phyloP scores from a whole-genome alignment of 2,113 vertebrate genomes.

The Girardinichthys multiradiatus region DNA sequence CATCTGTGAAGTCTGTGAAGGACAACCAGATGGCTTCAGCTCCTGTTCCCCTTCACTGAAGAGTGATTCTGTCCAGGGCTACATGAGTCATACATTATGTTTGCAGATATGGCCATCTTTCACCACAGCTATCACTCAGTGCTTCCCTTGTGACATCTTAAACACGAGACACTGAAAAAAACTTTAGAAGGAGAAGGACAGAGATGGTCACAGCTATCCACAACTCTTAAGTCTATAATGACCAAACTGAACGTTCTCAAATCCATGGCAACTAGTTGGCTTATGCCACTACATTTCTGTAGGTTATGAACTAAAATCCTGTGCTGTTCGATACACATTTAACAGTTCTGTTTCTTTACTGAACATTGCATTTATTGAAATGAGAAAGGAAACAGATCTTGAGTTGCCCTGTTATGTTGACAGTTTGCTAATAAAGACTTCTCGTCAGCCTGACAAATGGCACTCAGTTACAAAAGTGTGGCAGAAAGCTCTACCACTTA shows the following conservation, averaged over 20 bases:
- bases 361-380: background rate
- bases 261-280: background rate
- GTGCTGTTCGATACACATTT: background rate
- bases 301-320: background rate
- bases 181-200: background rate
- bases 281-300: no score
- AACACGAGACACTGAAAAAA: background rate
- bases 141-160: background rate
- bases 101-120: background rate
- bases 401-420: background rate
- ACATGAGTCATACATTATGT: background rate
- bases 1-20: constrained; percentile 18
- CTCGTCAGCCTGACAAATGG: no score
- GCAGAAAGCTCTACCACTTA: no score
- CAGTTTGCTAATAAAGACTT: no score
- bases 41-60: background rate
- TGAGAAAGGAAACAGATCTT: background rate
- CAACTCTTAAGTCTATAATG: background rate
- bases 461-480: no score
- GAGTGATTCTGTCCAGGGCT: constrained; percentile 3
- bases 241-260: background rate
- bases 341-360: background rate
- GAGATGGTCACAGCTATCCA: background rate
- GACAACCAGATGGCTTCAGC: constrained; percentile 18
- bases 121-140: background rate